Conservation (phyloP, 2,888 invertebrate genomes). For the Drosophila barbarae region DNA sequence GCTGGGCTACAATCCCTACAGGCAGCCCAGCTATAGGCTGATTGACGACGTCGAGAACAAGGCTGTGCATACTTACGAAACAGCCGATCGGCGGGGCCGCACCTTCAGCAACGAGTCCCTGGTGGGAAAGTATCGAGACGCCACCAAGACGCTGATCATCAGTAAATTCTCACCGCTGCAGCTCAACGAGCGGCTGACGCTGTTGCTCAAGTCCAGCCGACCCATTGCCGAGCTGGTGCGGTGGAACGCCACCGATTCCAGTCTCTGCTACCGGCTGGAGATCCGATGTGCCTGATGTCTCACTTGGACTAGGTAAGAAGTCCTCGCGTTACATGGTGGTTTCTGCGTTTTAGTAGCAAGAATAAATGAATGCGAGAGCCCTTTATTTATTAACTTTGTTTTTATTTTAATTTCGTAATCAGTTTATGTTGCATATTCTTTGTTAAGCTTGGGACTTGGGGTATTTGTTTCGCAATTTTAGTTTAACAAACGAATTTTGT, state of each 20-base stretch:
- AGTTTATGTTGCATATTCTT: constrained; percentile 45
- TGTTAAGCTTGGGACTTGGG: constrained; percentile 54
- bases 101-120: constrained; percentile 63
- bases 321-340: constrained; percentile 32
- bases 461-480: constrained; percentile 36
- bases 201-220: constrained; percentile 78
- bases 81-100: constrained; percentile 60
- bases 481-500: constrained; percentile 62
- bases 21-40: constrained; percentile 75
- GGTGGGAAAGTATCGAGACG: constrained; percentile 68
- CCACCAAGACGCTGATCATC: constrained; percentile 76
- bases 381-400: constrained; percentile 39
- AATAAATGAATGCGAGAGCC: constrained; percentile 49
- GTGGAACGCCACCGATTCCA: constrained; percentile 78
- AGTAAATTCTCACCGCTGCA: constrained; percentile 78
- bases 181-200: constrained; percentile 73
- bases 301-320: constrained; percentile 9
- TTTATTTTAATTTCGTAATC: constrained; percentile 49
- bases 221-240: constrained; percentile 77
- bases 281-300: constrained; percentile 71
- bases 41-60: constrained; percentile 73
- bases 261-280: constrained; percentile 76
- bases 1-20: constrained; percentile 82
- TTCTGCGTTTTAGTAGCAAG: constrained; percentile 70
- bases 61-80: constrained; percentile 66